Conservation (phyloP, 2,888 invertebrate genomes). For the Dryadula phaetusa region DNA sequence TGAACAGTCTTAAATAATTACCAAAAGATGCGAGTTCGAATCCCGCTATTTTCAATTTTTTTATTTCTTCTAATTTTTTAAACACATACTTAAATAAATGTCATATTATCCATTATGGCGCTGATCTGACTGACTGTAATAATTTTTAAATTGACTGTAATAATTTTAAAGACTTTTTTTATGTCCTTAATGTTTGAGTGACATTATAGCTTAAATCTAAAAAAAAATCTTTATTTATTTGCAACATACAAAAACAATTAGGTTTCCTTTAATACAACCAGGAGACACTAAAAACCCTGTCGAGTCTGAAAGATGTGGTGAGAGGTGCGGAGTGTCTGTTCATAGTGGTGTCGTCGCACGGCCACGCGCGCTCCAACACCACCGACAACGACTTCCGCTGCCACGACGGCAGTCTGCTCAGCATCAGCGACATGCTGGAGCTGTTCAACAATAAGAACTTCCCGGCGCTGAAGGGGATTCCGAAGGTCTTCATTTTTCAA, state of each 20-base stretch:
- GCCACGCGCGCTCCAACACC: slow-evolving; percentile 70
- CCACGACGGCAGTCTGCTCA: slow-evolving; percentile 79
- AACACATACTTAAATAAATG: too few species aligned
- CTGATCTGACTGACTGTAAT: too few species aligned
- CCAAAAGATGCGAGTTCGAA: too few species aligned
- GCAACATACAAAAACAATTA: background rate
- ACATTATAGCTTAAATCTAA: too few species aligned
- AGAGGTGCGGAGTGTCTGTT: slow-evolving; percentile 85
- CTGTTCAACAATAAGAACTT: slow-evolving; percentile 85
- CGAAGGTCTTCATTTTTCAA: slow-evolving; percentile 90
- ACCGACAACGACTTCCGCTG: slow-evolving; percentile 85
- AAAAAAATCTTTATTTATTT: too few species aligned
- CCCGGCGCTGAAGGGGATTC: slow-evolving; percentile 82
- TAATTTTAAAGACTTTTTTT: too few species aligned
- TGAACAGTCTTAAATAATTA: too few species aligned
- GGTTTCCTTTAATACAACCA: slow-evolving; percentile 44
- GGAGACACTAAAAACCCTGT: slow-evolving; percentile 71
- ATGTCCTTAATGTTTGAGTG: too few species aligned
- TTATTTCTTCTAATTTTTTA: too few species aligned
- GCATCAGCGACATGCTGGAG: slow-evolving; percentile 82
- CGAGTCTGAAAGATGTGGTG: slow-evolving; percentile 65
- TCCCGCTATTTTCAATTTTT: too few species aligned
- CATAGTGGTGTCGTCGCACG: slow-evolving; percentile 88
- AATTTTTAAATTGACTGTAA: too few species aligned
- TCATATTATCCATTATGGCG: too few species aligned